phyloP scores from a whole-genome alignment of 2,888 invertebrate species.

The Apamea crenata region DNA sequence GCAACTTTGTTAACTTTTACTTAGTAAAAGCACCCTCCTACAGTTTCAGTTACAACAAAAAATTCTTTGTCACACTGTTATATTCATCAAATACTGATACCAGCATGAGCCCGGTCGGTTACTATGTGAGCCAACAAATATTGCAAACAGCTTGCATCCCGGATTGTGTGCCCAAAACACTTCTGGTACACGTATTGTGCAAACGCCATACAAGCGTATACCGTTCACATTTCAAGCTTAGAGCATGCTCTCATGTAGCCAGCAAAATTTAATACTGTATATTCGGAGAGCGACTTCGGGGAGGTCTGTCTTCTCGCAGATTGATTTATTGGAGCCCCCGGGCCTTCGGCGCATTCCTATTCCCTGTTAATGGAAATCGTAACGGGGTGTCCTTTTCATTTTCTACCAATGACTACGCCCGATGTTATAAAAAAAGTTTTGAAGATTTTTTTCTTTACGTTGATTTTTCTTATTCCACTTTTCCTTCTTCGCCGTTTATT shows the following conservation, averaged over 20 bases:
- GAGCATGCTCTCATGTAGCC: slow-evolving; percentile 59
- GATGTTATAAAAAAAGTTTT: slow-evolving; percentile 61
- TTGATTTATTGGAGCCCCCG: slow-evolving; percentile 81
- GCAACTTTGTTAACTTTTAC: slow-evolving; percentile 22
- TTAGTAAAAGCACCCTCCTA: neutral
- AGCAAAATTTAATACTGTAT: slow-evolving; percentile 72
- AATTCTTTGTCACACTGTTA: slow-evolving; percentile 18
- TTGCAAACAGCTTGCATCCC: slow-evolving; percentile 42
- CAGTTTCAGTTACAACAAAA: neutral
- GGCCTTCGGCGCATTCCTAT: slow-evolving; percentile 78
- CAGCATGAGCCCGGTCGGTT: slow-evolving; percentile 2
- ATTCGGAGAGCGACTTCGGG: slow-evolving; percentile 70
- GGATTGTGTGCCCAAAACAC: slow-evolving; percentile 54
- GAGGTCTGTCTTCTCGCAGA: slow-evolving; percentile 75
- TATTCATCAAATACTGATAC: slow-evolving; percentile 34
- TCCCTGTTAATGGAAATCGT: slow-evolving; percentile 84
- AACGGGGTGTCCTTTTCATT: slow-evolving; percentile 81
- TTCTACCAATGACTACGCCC: slow-evolving; percentile 78
- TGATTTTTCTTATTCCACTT: slow-evolving; percentile 61
- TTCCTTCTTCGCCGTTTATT: slow-evolving; percentile 49
- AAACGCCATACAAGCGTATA: slow-evolving; percentile 43
- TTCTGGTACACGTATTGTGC: slow-evolving; percentile 59
- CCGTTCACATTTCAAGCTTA: slow-evolving; percentile 59
- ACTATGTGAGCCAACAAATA: slow-evolving; percentile 48
- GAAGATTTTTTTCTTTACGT: slow-evolving; percentile 49